Evolutionary conservation across 1,140 invertebrate species (phyloP).

Genomic region (Archivesica marissinica): DNA sequence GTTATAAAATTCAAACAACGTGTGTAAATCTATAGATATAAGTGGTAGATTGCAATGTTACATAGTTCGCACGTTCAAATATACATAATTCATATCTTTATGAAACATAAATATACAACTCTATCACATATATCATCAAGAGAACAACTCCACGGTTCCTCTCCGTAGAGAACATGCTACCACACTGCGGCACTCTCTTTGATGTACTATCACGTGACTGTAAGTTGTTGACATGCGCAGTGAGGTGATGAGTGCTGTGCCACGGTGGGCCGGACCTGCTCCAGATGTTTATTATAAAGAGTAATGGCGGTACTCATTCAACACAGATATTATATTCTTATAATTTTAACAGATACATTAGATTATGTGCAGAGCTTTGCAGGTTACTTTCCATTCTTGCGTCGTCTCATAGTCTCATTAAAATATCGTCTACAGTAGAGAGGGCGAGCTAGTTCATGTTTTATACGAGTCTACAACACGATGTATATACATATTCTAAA

Average conservation of each 20-base stretch:
- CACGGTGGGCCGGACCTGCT: slow-evolving; percentile 23
- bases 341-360: slow-evolving; percentile 26
- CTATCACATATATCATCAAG: slow-evolving; percentile 27
- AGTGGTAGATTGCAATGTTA: slow-evolving; percentile 28
- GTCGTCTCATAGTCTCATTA: neutral
- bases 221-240: slow-evolving; percentile 55
- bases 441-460: too few relatives aligned
- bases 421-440: neutral
- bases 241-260: slow-evolving; percentile 43
- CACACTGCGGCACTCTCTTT: slow-evolving; percentile 42
- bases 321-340: slow-evolving; percentile 25
- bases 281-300: slow-evolving; percentile 46
- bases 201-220: slow-evolving; percentile 43
- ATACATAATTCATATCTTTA: slow-evolving; percentile 47
- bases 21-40: too few relatives aligned
- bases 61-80: slow-evolving; percentile 16
- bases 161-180: slow-evolving; percentile 18
- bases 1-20: too few relatives aligned
- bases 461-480: too few relatives aligned
- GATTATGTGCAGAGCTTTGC: slow-evolving; percentile 11
- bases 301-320: neutral
- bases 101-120: slow-evolving; percentile 43
- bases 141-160: slow-evolving; percentile 24
- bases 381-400: neutral
- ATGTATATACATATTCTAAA: too few relatives aligned